Base-by-base conservation (phyloP, 2,888 invertebrate species). In the Eupithecia abbreviata region DNA sequence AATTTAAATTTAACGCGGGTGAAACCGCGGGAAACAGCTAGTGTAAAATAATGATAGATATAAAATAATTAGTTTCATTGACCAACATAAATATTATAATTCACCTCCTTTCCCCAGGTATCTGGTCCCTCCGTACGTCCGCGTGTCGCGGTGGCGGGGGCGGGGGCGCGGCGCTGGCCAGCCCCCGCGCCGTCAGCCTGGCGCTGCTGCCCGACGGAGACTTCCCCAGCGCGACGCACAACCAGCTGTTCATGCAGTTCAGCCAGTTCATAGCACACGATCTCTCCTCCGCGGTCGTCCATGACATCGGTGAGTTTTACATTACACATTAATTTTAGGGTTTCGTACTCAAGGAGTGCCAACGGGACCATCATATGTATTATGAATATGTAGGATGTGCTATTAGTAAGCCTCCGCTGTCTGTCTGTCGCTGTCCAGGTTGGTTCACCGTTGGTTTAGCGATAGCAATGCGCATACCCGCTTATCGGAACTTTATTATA, bases 181-280 rank as follows among this genome's bases (percentile, higher is more conserved):
- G 96, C 77, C 96, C 98, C 0, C 95, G 98, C 58, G 87, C 94
- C 10, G 96, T 98, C 65, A 98, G 98, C 75, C 92, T 95, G 6
- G 88, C 90, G 0, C 86, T 98, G 0, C 94, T 98, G 62, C 87
- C 93, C 0, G 96, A 96, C 80, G 92, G 92, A 1, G 95, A 96
- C 86, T 93, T 95, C 69, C 96, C 96, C 15, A 97, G 97, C 88
- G 82, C 88, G 6, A 88, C 95, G 0, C 95, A 95, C 84, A 97
- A 97, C 72, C 90, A 97, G 69, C 93, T 97, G 85, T 92, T 97
- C 75, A 97, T 97, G 97, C 97, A 97, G 89, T 98, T 97, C 90
- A 97, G 97, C 0, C 97, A 98, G 87, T 97, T 98, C 84, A 88
- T 98, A 12, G 96, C 97, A 0, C 97, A 98, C 79, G 98, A 98